These are phyloP conservation scores for Coracias cyanogaster DNA, from an alignment of 2,797 vertebrate genomes.

Conservation along the genomic window DNA sequence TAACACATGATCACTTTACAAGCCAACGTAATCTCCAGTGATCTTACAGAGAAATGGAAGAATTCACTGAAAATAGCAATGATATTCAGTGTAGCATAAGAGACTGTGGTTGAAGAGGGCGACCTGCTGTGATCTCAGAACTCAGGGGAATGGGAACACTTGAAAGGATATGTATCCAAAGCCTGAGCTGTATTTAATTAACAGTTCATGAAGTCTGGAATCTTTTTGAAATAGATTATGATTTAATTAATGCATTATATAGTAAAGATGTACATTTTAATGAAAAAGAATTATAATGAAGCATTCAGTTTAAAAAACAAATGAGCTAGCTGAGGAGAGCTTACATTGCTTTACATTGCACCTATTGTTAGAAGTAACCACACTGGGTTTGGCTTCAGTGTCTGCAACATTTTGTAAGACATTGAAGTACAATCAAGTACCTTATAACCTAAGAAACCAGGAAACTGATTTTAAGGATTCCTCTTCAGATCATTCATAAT, in stretches of 20 bases:
- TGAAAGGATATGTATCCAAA: slow-evolving; percentile 22
- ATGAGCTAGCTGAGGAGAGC: not conserved
- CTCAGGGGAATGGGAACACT: not conserved
- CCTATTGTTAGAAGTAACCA: not conserved
- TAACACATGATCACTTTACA: slow-evolving; percentile 18
- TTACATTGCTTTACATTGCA: not conserved
- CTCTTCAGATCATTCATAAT: not conserved
- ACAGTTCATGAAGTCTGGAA: slow-evolving; percentile 26
- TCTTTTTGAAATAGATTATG: slow-evolving; percentile 24
- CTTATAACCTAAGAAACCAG: not conserved
- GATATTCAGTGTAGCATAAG: not conserved
- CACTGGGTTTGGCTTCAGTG: not conserved
- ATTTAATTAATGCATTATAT: slow-evolving; percentile 4
- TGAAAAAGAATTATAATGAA: not conserved
- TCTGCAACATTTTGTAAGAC: not conserved
- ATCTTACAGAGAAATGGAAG: slow-evolving; percentile 36
- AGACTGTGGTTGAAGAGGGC: not conserved
- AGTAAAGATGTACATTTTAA: not conserved
- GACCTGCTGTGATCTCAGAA: slow-evolving; percentile 39
- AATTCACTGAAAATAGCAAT: slow-evolving; percentile 36
- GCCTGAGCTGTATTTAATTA: slow-evolving; percentile 54
- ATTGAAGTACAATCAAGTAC: not conserved
- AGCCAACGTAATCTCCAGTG: not conserved
- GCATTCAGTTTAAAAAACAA: not conserved
- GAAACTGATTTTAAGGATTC: not conserved